Percentiles rank a stretch among this genome's conserved stretches.
phyloP scores from a whole-genome alignment of 1,140 invertebrate species.

The Micrasema minimum region DNA sequence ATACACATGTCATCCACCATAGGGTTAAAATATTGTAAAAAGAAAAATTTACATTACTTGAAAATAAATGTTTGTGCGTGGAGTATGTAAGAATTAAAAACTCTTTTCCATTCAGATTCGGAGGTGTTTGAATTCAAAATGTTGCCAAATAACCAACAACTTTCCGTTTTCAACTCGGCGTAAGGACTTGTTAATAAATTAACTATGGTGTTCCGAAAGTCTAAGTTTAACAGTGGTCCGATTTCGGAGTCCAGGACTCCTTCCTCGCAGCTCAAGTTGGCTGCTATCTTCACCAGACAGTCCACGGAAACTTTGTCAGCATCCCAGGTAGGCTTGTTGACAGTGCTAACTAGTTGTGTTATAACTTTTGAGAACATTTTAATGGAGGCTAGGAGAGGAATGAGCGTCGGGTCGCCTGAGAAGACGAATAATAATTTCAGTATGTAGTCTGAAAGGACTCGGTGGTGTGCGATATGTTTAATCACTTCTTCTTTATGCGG shows the following conservation, averaged over 20 bases:
- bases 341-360: conserved; percentile 15
- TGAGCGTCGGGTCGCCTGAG: conserved; percentile 6
- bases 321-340: conserved; percentile 2
- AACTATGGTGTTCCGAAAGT: conserved; percentile 42
- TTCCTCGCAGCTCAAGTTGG: conserved; percentile 52
- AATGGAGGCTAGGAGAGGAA: conserved; percentile 9
- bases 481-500: conserved; percentile 27
- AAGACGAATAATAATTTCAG: conserved; percentile 35
- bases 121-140: conserved; percentile 55
- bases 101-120: conserved; percentile 51
- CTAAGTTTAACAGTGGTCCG: conserved; percentile 53
- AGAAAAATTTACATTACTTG: too few species aligned
- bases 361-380: conserved; percentile 14
- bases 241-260: conserved; percentile 44
- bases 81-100: neutral
- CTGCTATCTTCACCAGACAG: conserved; percentile 40
- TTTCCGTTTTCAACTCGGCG: conserved; percentile 49
- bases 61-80: neutral
- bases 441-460: neutral
- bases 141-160: conserved; percentile 61
- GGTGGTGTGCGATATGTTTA: conserved; percentile 4
- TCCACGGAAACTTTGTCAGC: conserved; percentile 16
- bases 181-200: conserved; percentile 21
- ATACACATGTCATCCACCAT: too few species aligned
- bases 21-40: too few species aligned